Conservation (phyloP, 1,140 invertebrate species). For the Laupala kohalensis region DNA sequence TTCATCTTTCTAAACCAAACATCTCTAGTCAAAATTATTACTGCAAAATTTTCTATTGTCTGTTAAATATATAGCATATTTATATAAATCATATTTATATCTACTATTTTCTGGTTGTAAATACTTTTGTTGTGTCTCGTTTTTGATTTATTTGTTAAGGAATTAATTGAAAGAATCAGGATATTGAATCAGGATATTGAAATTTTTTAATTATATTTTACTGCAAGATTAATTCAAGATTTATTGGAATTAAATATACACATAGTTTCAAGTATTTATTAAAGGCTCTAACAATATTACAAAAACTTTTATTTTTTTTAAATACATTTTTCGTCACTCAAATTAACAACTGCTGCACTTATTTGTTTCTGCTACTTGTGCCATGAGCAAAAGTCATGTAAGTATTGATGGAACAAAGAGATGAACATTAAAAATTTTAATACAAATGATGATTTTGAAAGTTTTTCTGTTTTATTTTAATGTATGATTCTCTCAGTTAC, state of each 20-base stretch:
- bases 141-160: too few species aligned
- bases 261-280: too few species aligned
- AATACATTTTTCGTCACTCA: neutral
- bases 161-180: too few species aligned
- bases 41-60: neutral
- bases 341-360: neutral
- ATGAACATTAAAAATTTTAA: too few species aligned
- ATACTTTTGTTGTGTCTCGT: neutral
- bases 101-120: neutral
- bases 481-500: neutral
- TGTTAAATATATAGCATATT: too few species aligned
- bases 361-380: neutral
- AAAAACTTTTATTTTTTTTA: neutral
- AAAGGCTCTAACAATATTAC: too few species aligned
- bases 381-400: neutral
- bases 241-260: too few species aligned
- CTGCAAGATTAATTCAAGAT: too few species aligned
- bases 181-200: too few species aligned
- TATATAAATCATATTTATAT: neutral
- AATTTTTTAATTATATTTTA: too few species aligned
- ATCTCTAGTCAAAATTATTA: neutral
- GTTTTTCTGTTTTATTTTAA: neutral
- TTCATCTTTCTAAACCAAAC: neutral
- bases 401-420: too few species aligned
- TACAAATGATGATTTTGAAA: neutral